phyloP scores from a whole-genome alignment of 2,888 invertebrate genomes.

The Tromatobia lineatoria region DNA sequence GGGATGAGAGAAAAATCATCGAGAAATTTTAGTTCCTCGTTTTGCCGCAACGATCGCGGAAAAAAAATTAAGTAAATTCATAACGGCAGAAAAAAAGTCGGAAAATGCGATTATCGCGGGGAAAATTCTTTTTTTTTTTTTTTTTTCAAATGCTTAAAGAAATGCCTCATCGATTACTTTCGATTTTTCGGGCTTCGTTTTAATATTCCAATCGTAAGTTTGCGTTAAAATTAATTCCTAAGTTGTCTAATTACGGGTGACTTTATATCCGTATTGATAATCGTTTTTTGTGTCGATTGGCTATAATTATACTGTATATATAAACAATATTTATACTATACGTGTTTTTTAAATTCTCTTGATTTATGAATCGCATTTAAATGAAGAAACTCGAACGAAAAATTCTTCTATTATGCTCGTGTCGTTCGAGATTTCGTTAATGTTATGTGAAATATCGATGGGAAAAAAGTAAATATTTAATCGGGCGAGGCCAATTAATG shows the following conservation, averaged over 20 bases:
- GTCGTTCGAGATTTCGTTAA: slow-evolving; percentile 36
- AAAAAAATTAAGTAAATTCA: slow-evolving; percentile 8
- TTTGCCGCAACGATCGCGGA: too few species aligned
- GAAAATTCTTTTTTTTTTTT: slow-evolving; percentile 21
- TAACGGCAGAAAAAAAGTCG: not conserved
- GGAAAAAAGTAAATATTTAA: not conserved
- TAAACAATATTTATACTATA: not conserved
- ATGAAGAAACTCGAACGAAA: slow-evolving; percentile 21
- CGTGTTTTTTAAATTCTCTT: slow-evolving; percentile 2
- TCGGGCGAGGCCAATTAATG: not conserved
- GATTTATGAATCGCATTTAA: slow-evolving; percentile 24
- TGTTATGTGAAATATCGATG: not conserved
- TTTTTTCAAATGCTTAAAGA: slow-evolving; percentile 41
- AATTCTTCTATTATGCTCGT: slow-evolving; percentile 31
- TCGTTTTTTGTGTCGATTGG: slow-evolving; percentile 19
- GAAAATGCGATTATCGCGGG: not conserved
- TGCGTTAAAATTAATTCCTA: slow-evolving; percentile 26
- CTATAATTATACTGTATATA: slow-evolving; percentile 14
- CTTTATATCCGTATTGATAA: slow-evolving; percentile 27
- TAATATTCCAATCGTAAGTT: not conserved
- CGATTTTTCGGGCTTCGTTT: not conserved
- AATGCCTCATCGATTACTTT: slow-evolving; percentile 33
- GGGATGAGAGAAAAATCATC: not conserved
- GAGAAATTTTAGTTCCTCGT: too few species aligned
- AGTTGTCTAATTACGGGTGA: slow-evolving; percentile 33